These are phyloP conservation scores for Masticophis lateralis DNA, from an alignment of 2,797 vertebrate species.

Conservation along the genomic window DNA sequence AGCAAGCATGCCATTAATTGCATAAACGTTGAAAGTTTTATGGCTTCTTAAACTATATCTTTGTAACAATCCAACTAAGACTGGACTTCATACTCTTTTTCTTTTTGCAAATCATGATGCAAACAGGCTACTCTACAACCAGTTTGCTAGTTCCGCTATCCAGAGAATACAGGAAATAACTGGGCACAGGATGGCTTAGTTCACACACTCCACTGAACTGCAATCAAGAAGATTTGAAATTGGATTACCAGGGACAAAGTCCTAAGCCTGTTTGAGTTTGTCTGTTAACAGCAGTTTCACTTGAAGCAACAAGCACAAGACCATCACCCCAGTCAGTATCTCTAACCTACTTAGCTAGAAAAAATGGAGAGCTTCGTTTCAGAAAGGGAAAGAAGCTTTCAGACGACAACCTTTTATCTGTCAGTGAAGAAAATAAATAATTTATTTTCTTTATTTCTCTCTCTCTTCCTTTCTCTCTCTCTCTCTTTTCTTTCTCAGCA, in stretches of 20 bases:
- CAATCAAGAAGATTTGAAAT: not conserved
- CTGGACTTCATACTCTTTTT: not conserved
- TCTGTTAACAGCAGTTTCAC: not conserved
- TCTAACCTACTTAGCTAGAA: not conserved
- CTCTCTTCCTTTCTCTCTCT: not conserved
- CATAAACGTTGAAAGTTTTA: not conserved
- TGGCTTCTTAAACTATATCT: not conserved
- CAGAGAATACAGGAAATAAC: not conserved
- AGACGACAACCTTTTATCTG: not conserved
- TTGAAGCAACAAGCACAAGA: not conserved
- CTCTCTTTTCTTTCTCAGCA: not conserved
- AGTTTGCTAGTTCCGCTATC: not conserved
- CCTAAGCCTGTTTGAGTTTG: not conserved
- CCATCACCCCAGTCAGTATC: not conserved
- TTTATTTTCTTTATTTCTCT: not conserved
- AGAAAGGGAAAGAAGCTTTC: not conserved
- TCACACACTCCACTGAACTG: not conserved
- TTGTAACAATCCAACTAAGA: not conserved
- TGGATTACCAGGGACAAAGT: not conserved
- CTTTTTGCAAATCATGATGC: not conserved
- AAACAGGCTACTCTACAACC: not conserved
- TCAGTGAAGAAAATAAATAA: not conserved
- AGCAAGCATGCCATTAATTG: not conserved
- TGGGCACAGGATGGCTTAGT: not conserved
- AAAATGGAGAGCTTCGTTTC: not conserved